Base-by-base conservation (phyloP, 2,113 vertebrate species). In the Gadus chalcogrammus region DNA sequence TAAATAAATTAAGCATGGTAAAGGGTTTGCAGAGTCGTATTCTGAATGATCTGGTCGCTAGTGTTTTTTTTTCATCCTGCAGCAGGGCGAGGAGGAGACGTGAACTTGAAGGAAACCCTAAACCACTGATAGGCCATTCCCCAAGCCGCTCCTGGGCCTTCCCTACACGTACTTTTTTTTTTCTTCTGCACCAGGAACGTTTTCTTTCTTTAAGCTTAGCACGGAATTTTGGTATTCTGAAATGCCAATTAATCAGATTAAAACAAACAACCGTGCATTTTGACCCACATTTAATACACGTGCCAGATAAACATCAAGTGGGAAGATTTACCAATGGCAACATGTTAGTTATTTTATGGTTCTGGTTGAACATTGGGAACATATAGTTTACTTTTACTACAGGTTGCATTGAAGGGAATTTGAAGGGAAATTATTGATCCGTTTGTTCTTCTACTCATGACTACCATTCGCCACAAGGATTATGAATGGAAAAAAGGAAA, bases 1-100 rank as follows among this genome's bases (percentile, higher is more conserved):
- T 91, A 71, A 92, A 77, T 56, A 89, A 92, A 79, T 95, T 92
- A 71, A 93, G 84, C 91, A 96, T 90, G 22, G 22, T 85, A 73
- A 15, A 13, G 6, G 0, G 82, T 59, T 65, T 5, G 1, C 0
- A 5, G 5, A 4, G 0, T 53, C 73, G 15, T 60, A 12, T 15
- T 1, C 17, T 3, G 1, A 6, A 7, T 53, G 13, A 72, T 9
- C 0, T 12, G 3, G 16, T 42, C 3, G 58, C 0, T 65, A 4
- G 18, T 35, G 13, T 0, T 20, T 68, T 62, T 62, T 80, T 88
- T 91, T 88, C 90, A 90, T 85, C 65, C 80, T 9, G 6, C 1
- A 8, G 24, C 52, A 16, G 69, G 61, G 69, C 60, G 20, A 80
- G 87, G 83, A 82, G 78, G 85, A 78, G 82, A 74, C 73, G 22